These are phyloP conservation scores for Hydractinia echinata DNA, from an alignment of 30 jellyfish, hydroid and myxozoan species.

Conservation along the genomic window DNA sequence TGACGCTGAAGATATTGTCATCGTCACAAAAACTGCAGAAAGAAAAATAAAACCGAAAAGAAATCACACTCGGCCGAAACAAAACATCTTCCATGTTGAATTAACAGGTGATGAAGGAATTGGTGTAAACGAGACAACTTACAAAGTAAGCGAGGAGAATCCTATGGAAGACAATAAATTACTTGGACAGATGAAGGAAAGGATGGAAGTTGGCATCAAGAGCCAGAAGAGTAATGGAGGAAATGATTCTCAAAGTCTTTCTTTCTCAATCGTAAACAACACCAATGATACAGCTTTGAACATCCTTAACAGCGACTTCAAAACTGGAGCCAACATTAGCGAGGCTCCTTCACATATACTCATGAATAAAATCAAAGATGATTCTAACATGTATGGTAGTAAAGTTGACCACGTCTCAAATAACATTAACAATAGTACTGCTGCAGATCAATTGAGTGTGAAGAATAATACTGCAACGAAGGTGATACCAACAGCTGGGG, in stretches of 20 bases:
- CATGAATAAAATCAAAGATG: no score
- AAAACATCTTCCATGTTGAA: background rate
- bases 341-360: no score
- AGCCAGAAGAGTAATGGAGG: background rate
- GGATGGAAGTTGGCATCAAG: background rate
- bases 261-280: background rate
- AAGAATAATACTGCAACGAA: no score
- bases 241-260: background rate
- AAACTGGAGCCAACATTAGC: no score
- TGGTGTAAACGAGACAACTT: background rate
- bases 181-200: background rate
- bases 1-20: background rate
- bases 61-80: background rate
- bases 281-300: background rate
- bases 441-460: no score
- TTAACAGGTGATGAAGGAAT: constrained; percentile 9
- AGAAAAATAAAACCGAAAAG: background rate
- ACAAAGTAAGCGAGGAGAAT: background rate
- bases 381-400: no score
- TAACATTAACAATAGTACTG: no score
- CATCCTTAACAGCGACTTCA: no score
- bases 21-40: background rate
- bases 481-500: no score
- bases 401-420: no score
- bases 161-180: background rate